Conservation (phyloP, 2,888 invertebrate species). For the Octonoba sinensis region DNA sequence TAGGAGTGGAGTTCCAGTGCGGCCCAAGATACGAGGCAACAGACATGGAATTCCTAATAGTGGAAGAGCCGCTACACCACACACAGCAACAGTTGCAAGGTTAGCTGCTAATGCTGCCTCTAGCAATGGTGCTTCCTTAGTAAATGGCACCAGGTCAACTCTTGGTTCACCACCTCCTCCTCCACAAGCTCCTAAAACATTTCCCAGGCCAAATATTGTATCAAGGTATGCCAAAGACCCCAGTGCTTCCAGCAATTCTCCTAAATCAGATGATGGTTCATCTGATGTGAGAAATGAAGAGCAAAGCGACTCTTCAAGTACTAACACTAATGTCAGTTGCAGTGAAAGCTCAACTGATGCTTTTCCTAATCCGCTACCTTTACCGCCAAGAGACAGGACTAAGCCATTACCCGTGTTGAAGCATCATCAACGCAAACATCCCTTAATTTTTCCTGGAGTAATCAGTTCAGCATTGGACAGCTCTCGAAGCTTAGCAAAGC, state of each 20-base stretch:
- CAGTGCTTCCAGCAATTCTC: neutral
- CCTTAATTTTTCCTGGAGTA: conserved; percentile 79
- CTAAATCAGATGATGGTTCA: conserved; percentile 12
- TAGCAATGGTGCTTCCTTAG: conserved; percentile 16
- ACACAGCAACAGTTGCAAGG: conserved; percentile 65
- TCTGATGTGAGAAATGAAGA: conserved; percentile 29
- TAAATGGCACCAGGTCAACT: conserved; percentile 38
- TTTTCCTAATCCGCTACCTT: conserved; percentile 79
- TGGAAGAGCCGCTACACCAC: conserved; percentile 57
- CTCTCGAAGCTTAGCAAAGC: conserved; percentile 60
- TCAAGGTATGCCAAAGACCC: conserved; percentile 40
- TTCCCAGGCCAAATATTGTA: conserved; percentile 37
- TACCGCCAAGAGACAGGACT: conserved; percentile 83
- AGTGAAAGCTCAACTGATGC: conserved; percentile 66
- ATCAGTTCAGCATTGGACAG: conserved; percentile 15
- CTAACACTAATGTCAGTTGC: conserved; percentile 52
- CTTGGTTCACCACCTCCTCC: conserved; percentile 58
- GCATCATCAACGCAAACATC: conserved; percentile 85
- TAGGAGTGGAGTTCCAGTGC: conserved; percentile 75
- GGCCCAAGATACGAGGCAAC: conserved; percentile 74
- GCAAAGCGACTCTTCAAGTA: conserved; percentile 50
- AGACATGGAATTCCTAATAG: conserved; percentile 70
- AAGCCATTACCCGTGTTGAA: conserved; percentile 77
- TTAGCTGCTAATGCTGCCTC: conserved; percentile 56
- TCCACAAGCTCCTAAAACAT: conserved; percentile 50